These are phyloP conservation scores for Oreochromis grahami DNA, from an alignment of 2,797 vertebrate species.

Conservation along the genomic window DNA sequence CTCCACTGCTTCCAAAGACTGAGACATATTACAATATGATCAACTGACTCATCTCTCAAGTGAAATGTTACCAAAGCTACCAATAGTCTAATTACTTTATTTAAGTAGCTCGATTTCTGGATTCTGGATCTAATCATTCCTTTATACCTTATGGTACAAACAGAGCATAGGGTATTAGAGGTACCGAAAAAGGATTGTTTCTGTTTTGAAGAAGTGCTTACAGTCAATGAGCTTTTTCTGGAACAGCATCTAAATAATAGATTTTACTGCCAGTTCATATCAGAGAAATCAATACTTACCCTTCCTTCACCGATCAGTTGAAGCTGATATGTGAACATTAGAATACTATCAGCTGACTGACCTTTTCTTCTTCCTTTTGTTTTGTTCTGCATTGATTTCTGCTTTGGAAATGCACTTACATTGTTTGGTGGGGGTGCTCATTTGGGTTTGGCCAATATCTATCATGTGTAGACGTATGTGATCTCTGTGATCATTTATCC, in stretches of 20 bases:
- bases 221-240: not conserved
- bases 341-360: not conserved
- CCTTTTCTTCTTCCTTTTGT: not conserved
- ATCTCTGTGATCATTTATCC: not conserved
- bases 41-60: not conserved
- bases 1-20: not conserved
- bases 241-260: not conserved
- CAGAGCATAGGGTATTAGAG: not conserved
- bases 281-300: not conserved
- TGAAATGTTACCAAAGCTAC: not conserved
- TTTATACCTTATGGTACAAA: not conserved
- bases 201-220: not conserved
- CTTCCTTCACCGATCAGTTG: not conserved
- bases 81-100: not conserved
- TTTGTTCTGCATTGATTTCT: not conserved
- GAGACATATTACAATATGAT: not conserved
- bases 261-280: not conserved
- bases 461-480: not conserved
- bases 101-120: not conserved
- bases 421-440: not conserved
- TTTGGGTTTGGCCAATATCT: not conserved
- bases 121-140: not conserved
- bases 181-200: not conserved
- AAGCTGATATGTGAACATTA: not conserved
- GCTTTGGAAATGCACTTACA: not conserved